These are phyloP conservation scores for Crotalus tigris DNA, from an alignment of 2,113 vertebrate species.

Conservation along the genomic window DNA sequence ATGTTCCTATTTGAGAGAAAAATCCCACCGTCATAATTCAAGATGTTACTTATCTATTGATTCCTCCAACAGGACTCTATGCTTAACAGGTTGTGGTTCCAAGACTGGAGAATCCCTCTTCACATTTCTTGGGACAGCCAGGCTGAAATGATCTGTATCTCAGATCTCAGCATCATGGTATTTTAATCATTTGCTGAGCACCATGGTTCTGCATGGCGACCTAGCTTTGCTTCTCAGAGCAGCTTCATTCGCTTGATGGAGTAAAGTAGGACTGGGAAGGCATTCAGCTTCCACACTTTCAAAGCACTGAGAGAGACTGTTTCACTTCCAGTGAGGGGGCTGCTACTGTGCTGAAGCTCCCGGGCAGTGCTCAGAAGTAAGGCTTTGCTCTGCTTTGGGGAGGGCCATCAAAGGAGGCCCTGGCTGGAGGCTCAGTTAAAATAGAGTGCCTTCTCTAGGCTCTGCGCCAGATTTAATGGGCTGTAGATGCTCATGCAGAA, in stretches of 20 bases:
- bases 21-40: slow-evolving; percentile 3
- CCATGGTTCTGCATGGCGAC: neutral
- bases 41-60: neutral
- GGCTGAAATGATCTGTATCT: neutral
- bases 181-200: neutral
- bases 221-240: neutral
- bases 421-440: neutral
- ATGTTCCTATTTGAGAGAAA: slow-evolving; percentile 72
- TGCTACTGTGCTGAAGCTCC: neutral
- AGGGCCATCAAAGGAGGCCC: neutral
- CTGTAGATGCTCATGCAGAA: neutral
- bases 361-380: neutral
- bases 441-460: neutral
- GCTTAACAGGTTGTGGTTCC: neutral
- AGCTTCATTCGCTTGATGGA: neutral
- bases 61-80: neutral
- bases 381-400: neutral
- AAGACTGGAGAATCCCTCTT: neutral
- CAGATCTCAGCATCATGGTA: neutral
- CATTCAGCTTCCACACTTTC: neutral
- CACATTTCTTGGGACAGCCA: neutral
- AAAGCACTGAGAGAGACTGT: neutral
- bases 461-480: neutral
- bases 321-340: neutral
- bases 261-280: neutral